Conservation (phyloP, 2,888 invertebrate species). For the Eupithecia centaureata region DNA sequence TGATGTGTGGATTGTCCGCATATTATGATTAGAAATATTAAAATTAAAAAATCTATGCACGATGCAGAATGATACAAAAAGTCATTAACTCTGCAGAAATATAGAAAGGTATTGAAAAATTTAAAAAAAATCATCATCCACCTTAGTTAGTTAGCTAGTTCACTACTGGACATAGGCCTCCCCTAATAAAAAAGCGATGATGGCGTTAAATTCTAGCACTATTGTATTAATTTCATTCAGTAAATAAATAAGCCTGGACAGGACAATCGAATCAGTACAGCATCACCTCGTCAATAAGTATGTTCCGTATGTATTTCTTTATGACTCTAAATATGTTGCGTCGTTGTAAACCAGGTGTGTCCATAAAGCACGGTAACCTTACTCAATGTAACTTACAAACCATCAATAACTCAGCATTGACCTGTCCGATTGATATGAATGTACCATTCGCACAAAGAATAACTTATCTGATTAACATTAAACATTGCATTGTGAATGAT, state of each 20-base stretch:
- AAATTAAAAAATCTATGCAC: too few species aligned
- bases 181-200: too few species aligned
- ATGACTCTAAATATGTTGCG: background rate
- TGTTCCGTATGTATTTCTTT: background rate
- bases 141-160: too few species aligned
- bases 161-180: too few species aligned
- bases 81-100: background rate
- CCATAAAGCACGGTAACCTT: slow-evolving; percentile 1
- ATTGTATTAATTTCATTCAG: background rate
- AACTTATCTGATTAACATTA: background rate
- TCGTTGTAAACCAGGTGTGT: background rate
- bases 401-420: slow-evolving; percentile 2
- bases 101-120: background rate
- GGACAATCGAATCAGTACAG: too few species aligned
- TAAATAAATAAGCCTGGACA: too few species aligned
- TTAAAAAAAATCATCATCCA: too few species aligned
- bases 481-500: background rate
- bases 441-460: slow-evolving; percentile 5
- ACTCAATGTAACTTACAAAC: background rate
- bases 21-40: too few species aligned
- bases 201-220: background rate
- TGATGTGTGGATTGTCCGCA: too few species aligned
- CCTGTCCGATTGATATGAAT: slow-evolving; percentile 5
- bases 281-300: too few species aligned
- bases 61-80: too few species aligned